phyloP scores from a whole-genome alignment of 2,113 vertebrate genomes.

The Ochotona curzoniae region DNA sequence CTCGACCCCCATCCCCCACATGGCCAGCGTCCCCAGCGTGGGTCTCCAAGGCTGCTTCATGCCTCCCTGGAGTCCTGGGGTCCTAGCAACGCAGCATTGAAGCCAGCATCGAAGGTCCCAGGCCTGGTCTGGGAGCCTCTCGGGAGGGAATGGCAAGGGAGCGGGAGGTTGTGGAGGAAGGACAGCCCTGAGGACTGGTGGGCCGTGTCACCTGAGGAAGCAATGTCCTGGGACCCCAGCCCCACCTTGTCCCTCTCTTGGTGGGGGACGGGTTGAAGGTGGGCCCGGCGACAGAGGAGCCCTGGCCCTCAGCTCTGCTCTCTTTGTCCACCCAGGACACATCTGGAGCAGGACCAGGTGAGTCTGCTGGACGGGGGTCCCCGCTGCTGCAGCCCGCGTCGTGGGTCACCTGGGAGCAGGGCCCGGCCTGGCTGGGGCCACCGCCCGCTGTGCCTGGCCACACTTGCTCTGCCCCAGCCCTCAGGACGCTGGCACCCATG shows the following conservation, averaged over 20 bases:
- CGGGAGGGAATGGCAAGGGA: neutral
- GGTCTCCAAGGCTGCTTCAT: neutral
- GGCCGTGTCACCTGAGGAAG: rapidly evolving
- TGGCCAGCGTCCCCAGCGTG: too few species aligned
- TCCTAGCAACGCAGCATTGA: neutral
- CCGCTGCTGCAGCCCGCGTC: rapidly evolving
- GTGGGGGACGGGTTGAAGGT: rapidly evolving
- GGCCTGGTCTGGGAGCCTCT: too few species aligned
- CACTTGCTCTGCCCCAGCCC: neutral
- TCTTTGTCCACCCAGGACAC: slow-evolving; percentile 82
- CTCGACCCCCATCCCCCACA: neutral
- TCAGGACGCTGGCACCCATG: rapidly evolving
- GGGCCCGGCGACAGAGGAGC: neutral
- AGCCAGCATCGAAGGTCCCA: neutral
- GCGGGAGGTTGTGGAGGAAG: slow-evolving; percentile 4
- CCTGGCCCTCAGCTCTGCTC: neutral
- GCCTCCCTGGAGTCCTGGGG: rapidly evolving
- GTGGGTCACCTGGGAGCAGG: rapidly evolving
- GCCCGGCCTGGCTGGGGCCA: rapidly evolving
- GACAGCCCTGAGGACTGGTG: too few species aligned
- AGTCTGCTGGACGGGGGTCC: slow-evolving; percentile 38
- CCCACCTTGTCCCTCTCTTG: neutral
- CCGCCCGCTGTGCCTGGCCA: rapidly evolving
- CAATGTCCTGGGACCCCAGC: neutral
- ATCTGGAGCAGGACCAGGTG: slow-evolving; percentile 84